A percentile compares a stretch with the other conserved stretches of the same genome.
These are phyloP conservation scores for Charanyca ferruginea DNA, from an alignment of 2,888 invertebrate species.

Conservation along the genomic window DNA sequence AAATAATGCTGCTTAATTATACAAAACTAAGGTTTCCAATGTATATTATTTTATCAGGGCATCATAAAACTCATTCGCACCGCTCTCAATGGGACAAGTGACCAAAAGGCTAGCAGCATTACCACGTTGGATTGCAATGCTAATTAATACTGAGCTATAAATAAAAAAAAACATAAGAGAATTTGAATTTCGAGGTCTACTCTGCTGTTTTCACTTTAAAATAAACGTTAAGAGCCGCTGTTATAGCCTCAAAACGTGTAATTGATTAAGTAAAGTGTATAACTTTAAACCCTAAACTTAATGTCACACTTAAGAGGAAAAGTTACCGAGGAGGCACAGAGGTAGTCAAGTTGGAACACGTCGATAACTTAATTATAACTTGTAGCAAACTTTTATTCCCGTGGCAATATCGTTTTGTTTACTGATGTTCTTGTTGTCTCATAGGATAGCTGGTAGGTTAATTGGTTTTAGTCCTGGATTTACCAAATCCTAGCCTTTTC, in stretches of 20 bases:
- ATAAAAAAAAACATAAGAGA: too few relatives aligned
- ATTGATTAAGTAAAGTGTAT: constrained; percentile 16
- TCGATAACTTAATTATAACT: constrained; percentile 65
- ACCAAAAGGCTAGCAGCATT: too few relatives aligned
- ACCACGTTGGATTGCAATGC: too few relatives aligned
- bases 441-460: neutral
- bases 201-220: neutral
- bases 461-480: neutral
- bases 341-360: constrained; percentile 43
- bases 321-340: constrained; percentile 46
- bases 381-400: constrained; percentile 48
- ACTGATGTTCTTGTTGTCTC: constrained; percentile 9
- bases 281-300: constrained; percentile 49
- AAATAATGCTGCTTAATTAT: too few relatives aligned
- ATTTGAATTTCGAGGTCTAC: too few relatives aligned
- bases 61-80: too few relatives aligned
- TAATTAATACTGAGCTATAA: too few relatives aligned
- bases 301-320: constrained; percentile 46
- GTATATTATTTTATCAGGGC: too few relatives aligned
- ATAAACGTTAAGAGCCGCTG: neutral
- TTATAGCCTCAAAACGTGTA: neutral
- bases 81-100: too few relatives aligned
- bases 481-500: too few relatives aligned
- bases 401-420: constrained; percentile 45
- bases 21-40: too few relatives aligned